phyloP scores from a whole-genome alignment of 2,113 vertebrate species.

The Cettia cetti region DNA sequence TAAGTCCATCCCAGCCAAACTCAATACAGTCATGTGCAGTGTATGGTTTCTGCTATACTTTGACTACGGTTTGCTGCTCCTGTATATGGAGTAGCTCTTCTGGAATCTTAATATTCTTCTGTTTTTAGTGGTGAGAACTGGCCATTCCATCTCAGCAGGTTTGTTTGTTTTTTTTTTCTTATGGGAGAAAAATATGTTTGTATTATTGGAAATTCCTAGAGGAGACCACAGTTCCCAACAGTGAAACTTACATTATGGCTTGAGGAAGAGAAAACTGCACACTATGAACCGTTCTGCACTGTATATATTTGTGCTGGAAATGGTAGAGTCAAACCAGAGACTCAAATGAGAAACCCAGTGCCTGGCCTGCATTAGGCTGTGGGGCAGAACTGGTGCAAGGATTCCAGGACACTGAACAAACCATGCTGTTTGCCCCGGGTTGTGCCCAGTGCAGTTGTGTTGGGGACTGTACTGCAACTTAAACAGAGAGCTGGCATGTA shows the following conservation, averaged over 20 bases:
- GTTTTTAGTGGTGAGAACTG: not conserved
- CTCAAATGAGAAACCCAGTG: not conserved
- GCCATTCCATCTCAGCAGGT: not conserved
- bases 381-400: not conserved
- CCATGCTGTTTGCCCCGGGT: not conserved
- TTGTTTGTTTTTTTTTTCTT: no score
- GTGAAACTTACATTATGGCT: not conserved
- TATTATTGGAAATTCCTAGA: not conserved
- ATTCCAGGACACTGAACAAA: not conserved
- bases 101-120: not conserved
- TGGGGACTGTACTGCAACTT: not conserved
- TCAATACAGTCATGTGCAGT: accelerated
- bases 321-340: not conserved
- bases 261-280: not conserved
- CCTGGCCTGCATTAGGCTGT: not conserved
- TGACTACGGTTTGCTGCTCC: not conserved
- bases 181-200: not conserved
- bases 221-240: not conserved
- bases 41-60: not conserved
- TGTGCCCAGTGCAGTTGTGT: not conserved
- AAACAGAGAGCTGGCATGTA: not conserved
- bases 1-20: not conserved
- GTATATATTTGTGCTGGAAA: not conserved
- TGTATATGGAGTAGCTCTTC: not conserved
- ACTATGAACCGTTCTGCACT: not conserved